Conservation (phyloP, 2,113 vertebrate species). For the Ictalurus punctatus region DNA sequence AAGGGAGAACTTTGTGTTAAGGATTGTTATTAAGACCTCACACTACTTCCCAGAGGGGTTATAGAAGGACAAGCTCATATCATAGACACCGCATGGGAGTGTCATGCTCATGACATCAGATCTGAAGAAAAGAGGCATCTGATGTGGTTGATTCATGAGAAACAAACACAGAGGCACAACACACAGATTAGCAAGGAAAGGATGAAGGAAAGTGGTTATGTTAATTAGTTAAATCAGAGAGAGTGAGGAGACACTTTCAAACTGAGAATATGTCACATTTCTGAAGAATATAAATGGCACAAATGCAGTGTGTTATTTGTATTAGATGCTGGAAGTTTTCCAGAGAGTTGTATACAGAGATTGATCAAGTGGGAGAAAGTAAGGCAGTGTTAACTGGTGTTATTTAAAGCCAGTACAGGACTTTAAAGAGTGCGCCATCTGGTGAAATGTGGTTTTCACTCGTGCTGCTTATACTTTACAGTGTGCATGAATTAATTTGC, state of each 20-base stretch:
- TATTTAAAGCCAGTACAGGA: conserved; percentile 57
- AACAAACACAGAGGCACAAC: conserved; percentile 10
- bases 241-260: neutral
- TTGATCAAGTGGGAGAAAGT: neutral
- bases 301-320: neutral
- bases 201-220: conserved; percentile 10
- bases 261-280: neutral
- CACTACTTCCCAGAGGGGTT: neutral
- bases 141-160: conserved; percentile 30
- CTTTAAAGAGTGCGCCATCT: conserved; percentile 69
- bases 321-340: neutral
- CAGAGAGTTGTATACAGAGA: neutral
- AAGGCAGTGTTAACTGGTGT: conserved; percentile 60
- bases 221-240: conserved; percentile 26
- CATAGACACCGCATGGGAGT: conserved; percentile 18
- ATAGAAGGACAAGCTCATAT: neutral
- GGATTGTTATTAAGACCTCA: neutral
- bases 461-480: conserved; percentile 23
- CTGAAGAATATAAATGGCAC: neutral
- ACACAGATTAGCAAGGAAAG: neutral
- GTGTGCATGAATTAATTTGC: conserved; percentile 34
- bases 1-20: neutral
- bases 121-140: neutral
- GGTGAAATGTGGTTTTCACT: conserved; percentile 57
- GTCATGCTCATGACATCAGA: conserved; percentile 14